phyloP scores from a whole-genome alignment of 2,888 invertebrate genomes.

The Hemistola chrysoprasaria region DNA sequence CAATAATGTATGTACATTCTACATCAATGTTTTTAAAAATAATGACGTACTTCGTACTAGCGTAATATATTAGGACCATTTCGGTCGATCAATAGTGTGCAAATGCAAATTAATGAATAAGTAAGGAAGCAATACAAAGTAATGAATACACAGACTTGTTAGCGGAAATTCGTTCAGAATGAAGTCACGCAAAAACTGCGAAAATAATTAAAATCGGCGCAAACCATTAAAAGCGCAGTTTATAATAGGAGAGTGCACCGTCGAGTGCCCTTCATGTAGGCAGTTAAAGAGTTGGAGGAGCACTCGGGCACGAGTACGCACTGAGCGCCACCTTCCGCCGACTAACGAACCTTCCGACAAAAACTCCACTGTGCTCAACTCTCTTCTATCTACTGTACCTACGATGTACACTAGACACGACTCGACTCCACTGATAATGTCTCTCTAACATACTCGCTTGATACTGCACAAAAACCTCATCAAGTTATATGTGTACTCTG shows the following conservation, averaged over 20 bases:
- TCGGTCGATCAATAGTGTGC: too few relatives aligned
- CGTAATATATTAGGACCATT: too few relatives aligned
- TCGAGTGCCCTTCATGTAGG: constrained; percentile 80
- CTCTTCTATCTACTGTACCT: not conserved
- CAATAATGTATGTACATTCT: too few relatives aligned
- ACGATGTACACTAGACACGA: constrained; percentile 23
- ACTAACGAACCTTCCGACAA: constrained; percentile 78
- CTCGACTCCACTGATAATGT: constrained; percentile 43
- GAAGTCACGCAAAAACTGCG: constrained; percentile 57
- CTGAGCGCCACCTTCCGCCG: constrained; percentile 72
- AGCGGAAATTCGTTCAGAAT: constrained; percentile 27
- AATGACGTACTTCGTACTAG: too few relatives aligned
- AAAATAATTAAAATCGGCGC: constrained; percentile 77
- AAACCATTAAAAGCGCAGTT: constrained; percentile 80
- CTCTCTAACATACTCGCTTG: constrained; percentile 41
- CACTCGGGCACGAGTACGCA: constrained; percentile 73
- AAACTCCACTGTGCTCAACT: constrained; percentile 53
- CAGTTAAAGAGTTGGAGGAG: constrained; percentile 81
- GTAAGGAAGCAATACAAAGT: constrained; percentile 13
- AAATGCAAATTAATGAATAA: constrained; percentile 5
- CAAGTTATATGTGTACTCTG: constrained; percentile 37
- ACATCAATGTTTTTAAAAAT: too few relatives aligned
- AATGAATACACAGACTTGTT: constrained; percentile 21
- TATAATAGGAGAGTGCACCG: constrained; percentile 78
- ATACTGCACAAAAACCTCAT: constrained; percentile 45